Evolutionary conservation across 2,888 invertebrate genomes (phyloP).

Genomic region (Phyto melanocephala): DNA sequence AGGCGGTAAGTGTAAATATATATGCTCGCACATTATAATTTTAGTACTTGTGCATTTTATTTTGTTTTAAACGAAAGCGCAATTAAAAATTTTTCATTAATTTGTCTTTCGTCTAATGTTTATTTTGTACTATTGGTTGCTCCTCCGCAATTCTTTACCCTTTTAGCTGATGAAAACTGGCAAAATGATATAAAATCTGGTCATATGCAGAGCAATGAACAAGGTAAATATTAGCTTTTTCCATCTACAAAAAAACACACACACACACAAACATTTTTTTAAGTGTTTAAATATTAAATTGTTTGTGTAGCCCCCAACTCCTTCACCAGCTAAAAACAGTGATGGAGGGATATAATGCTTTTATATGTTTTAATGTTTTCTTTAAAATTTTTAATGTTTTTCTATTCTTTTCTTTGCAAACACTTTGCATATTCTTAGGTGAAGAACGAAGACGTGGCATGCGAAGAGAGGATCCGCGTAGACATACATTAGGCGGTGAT

Average conservation of each 20-base stretch:
- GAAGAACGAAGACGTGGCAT: slow-evolving; percentile 66
- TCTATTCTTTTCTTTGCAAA: background rate
- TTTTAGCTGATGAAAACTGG: slow-evolving; percentile 82
- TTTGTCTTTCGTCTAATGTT: slow-evolving; percentile 46
- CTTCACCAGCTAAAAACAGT: background rate
- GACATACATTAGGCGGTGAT: slow-evolving; percentile 90
- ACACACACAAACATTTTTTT: too few relatives aligned
- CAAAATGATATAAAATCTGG: slow-evolving; percentile 80
- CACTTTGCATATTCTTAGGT: slow-evolving; percentile 39
- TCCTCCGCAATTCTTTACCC: slow-evolving; percentile 65
- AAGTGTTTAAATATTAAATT: slow-evolving; percentile 17
- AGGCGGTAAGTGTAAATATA: slow-evolving; percentile 81
- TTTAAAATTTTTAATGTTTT: background rate
- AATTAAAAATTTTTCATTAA: slow-evolving; percentile 59
- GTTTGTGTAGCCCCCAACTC: background rate
- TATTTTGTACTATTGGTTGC: slow-evolving; percentile 40
- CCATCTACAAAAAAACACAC: background rate
- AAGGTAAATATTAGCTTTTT: slow-evolving; percentile 71
- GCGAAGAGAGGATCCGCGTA: slow-evolving; percentile 87
- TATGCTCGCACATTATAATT: slow-evolving; percentile 31
- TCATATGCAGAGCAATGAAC: slow-evolving; percentile 76
- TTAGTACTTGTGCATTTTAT: slow-evolving; percentile 6
- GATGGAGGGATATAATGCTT: background rate
- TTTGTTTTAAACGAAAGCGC: slow-evolving; percentile 50
- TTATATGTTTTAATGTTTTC: background rate